phyloP scores from a whole-genome alignment of 92 coral and sea anemone species.

The Paragorgia papillata region DNA sequence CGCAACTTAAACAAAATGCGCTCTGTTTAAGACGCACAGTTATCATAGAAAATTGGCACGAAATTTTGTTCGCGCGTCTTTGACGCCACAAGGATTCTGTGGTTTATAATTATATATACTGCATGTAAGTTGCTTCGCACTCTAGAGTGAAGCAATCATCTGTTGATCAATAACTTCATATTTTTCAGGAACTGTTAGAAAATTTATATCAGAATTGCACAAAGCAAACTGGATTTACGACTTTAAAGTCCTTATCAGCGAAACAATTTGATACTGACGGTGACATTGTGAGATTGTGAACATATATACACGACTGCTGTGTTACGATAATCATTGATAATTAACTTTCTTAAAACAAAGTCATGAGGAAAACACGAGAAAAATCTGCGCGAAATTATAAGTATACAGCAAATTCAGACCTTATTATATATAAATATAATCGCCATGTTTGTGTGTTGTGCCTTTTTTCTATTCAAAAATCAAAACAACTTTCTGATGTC shows the following conservation, averaged over 20 bases:
- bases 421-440: not conserved
- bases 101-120: no score
- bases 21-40: no score
- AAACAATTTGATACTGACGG: not conserved
- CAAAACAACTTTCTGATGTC: conserved; percentile 25
- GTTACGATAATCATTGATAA: not conserved
- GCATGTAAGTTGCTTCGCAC: no score
- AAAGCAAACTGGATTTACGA: not conserved
- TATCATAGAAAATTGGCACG: no score
- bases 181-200: no score
- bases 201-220: no score
- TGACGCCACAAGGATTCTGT: no score
- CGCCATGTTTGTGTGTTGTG: conserved; percentile 29
- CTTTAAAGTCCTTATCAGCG: not conserved
- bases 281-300: not conserved
- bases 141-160: no score
- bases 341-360: not conserved
- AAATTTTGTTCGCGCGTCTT: no score
- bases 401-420: not conserved
- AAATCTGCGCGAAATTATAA: not conserved
- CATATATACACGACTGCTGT: no score
- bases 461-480: conserved; percentile 28
- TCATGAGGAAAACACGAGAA: not conserved
- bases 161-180: not conserved
- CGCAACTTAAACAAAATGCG: no score